phyloP scores from a whole-genome alignment of 2,888 invertebrate genomes.

The Drosophila kokeensis region DNA sequence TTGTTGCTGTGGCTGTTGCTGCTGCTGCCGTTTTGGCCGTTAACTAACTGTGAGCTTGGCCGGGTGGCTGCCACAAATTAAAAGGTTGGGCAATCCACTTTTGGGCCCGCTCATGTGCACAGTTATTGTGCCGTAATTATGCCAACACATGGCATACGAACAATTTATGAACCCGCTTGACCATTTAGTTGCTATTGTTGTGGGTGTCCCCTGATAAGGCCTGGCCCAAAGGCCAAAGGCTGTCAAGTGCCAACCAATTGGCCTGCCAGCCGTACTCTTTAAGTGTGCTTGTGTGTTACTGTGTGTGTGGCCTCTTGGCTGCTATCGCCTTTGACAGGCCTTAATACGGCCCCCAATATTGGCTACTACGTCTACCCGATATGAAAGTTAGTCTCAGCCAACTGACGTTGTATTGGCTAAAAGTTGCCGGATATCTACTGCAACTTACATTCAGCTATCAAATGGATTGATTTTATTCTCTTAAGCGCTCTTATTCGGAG shows the following conservation, averaged over 20 bases:
- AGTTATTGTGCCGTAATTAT: conserved; percentile 70
- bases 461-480: background rate
- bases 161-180: conserved; percentile 74
- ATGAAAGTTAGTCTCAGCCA: conserved; percentile 36
- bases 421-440: conserved; percentile 26
- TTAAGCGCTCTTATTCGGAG: too few relatives aligned
- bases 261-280: conserved; percentile 30
- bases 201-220: conserved; percentile 77
- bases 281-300: conserved; percentile 8
- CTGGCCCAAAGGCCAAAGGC: conserved; percentile 76
- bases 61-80: conserved; percentile 69
- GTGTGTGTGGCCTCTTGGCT: conserved; percentile 36
- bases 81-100: conserved; percentile 80
- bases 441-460: background rate
- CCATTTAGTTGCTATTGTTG: conserved; percentile 64
- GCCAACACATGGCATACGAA: conserved; percentile 72
- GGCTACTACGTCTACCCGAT: conserved; percentile 19
- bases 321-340: conserved; percentile 42
- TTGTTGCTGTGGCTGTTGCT: conserved; percentile 30
- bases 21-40: conserved; percentile 46
- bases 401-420: conserved; percentile 10
- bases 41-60: conserved; percentile 63
- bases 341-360: conserved; percentile 27
- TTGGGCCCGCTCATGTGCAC: conserved; percentile 72
- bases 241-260: conserved; percentile 65